phyloP scores from a whole-genome alignment of 2,797 vertebrate species.

The Steatocranus sp. region DNA sequence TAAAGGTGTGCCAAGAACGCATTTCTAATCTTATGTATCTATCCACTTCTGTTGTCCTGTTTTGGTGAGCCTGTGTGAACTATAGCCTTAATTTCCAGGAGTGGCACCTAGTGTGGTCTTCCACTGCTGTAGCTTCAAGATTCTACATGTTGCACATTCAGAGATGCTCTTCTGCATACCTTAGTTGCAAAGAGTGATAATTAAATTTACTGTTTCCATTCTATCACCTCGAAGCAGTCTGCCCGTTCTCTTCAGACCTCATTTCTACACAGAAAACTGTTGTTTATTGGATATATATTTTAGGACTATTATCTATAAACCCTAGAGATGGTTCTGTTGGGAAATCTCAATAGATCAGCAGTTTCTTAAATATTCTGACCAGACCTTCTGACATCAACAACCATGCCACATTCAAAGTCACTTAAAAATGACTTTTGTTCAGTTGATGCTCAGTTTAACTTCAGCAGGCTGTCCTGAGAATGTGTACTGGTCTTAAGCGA shows the following conservation, averaged over 20 bases:
- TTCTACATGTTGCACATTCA: not conserved
- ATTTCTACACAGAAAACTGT: not conserved
- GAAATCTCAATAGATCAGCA: not conserved
- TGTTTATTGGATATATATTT: not conserved
- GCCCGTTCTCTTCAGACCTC: not conserved
- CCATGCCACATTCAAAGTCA: not conserved
- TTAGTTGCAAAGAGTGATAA: not conserved
- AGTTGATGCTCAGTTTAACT: not conserved
- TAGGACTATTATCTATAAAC: not conserved
- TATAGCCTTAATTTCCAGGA: not conserved
- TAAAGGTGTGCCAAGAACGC: not conserved
- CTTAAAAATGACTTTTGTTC: not conserved
- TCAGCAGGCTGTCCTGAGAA: not conserved
- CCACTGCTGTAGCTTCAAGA: not conserved
- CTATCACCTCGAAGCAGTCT: rapidly evolving
- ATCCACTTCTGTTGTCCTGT: not conserved
- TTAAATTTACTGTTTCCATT: not conserved
- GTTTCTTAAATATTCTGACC: not conserved
- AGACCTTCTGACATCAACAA: not conserved
- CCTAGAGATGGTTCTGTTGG: not conserved
- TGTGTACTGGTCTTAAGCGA: not conserved
- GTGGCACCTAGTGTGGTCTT: not conserved
- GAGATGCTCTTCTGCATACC: not conserved
- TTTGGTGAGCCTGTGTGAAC: not conserved
- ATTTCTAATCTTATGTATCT: not conserved